Evolutionary conservation across 2,888 invertebrate genomes (phyloP), one percentile per base, ranked within the genome.

Genomic region (Myopa tessellatipennis): DNA sequence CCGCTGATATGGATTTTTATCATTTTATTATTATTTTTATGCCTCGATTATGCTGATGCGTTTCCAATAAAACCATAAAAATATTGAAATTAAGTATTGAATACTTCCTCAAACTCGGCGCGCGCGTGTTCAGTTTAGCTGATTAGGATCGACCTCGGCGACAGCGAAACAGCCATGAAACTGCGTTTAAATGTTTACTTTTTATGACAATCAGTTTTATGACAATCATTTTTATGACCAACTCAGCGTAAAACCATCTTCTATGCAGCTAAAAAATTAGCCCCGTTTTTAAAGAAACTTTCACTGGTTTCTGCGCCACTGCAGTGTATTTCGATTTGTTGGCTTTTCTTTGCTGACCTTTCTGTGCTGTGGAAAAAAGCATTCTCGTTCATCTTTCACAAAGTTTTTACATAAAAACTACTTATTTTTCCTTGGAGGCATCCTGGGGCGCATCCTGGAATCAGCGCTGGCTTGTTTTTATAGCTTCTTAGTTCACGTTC

Each of bases 11-110:
- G 58, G 40, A 36, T 38, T 63, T 65, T 52, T 74, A 36, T 40
- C 16, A 10, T 73, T 61, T 58, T 71, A 52, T 52, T 74, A 36
- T 60, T 38, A 34, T 73, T 73, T 58, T 71, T 52, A 58, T 67
- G 76, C 71, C 69, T 60, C 77, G 76, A 77, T 79, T 76, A 76
- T 69, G 63, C 76, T 78, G 76, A 78, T 79, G 77, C 77, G 76
- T 76, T 78, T 78, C 77, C 65, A 74, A 79, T 78, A 79, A 76
- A 78, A 70, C 55, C 16, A 71, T 63, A 34, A 76, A 70, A 70
- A 69, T 40, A 67, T 74, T 65, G 45, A 34, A 50, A 52, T 18
- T 1, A 36, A 18, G 34, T 12, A 55, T 26, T 55, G 12, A 55
- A 55, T 55, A 55, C 10, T 55, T 55, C n/a, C 55, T 55, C 4